Conservation (phyloP, 1,140 invertebrate species). For the Choristoneura fumiferana region DNA sequence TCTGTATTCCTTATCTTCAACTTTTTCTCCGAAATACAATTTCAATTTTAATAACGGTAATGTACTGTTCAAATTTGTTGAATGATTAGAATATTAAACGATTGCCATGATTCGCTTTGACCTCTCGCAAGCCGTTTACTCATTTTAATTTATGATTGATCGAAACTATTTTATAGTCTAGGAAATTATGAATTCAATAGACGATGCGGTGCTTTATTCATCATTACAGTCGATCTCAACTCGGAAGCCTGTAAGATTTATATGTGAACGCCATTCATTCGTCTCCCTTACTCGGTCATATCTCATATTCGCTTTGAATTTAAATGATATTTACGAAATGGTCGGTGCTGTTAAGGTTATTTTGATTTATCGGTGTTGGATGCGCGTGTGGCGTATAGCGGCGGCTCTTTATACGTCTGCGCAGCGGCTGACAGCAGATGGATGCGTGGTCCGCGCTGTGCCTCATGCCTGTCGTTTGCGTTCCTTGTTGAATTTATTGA, state of each 20-base stretch:
- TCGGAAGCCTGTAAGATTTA: constrained; percentile 45
- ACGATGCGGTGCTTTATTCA: constrained; percentile 13
- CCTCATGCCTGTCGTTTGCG: constrained; percentile 60
- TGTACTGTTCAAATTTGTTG: too few species aligned
- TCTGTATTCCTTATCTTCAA: too few species aligned
- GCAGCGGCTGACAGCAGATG: constrained; percentile 52
- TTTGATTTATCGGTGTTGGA: constrained; percentile 54
- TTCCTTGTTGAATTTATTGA: constrained; percentile 65
- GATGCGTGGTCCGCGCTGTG: constrained; percentile 42
- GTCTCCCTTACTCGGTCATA: constrained; percentile 38
- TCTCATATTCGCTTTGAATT: constrained; percentile 49
- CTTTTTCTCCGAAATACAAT: too few species aligned
- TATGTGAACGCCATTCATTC: constrained; percentile 41
- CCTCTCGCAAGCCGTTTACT: too few species aligned
- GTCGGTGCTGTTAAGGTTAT: constrained; percentile 41
- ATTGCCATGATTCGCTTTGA: too few species aligned
- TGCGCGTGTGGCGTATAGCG: constrained; percentile 46
- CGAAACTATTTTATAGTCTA: neutral
- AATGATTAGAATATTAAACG: too few species aligned
- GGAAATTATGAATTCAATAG: neutral
- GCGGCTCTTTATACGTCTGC: constrained; percentile 37
- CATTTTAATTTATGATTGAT: neutral
- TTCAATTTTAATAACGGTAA: too few species aligned
- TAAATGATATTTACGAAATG: constrained; percentile 51
- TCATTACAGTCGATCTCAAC: constrained; percentile 36